A percentile compares a stretch with the other conserved stretches of the same genome.
phyloP scores from a whole-genome alignment of 2,888 invertebrate species.

The Masnerella sp. region DNA sequence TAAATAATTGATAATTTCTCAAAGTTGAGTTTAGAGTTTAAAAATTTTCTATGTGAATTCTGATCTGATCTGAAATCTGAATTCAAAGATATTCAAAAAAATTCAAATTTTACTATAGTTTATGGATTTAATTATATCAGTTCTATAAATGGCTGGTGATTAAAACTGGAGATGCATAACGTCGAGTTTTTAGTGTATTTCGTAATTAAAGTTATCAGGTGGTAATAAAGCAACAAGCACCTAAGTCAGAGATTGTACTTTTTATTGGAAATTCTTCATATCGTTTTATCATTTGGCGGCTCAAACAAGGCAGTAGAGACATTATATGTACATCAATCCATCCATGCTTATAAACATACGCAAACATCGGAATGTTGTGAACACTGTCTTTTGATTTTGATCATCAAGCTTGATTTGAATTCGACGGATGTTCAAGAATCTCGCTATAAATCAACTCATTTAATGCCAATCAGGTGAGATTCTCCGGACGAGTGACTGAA shows the following conservation, averaged over 20 bases:
- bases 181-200: no score
- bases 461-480: constrained; percentile 15
- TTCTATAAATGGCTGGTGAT: no score
- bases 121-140: no score
- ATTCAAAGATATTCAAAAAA: no score
- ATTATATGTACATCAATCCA: constrained; percentile 73
- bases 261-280: constrained; percentile 73
- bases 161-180: no score
- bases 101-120: no score
- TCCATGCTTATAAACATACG: constrained; percentile 50
- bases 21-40: no score
- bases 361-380: constrained; percentile 48
- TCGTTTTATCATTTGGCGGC: constrained; percentile 57
- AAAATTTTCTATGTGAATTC: no score
- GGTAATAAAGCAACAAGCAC: constrained; percentile 21
- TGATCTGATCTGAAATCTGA: no score
- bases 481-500: constrained; percentile 27
- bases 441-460: not conserved
- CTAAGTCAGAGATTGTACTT: constrained; percentile 71
- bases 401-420: constrained; percentile 49
- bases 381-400: constrained; percentile 51
- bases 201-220: not conserved
- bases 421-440: constrained; percentile 55
- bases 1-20: no score
- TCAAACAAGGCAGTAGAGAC: constrained; percentile 64